A percentile compares a stretch with the other conserved stretches of the same genome.
phyloP scores from a whole-genome alignment of 2,888 invertebrate genomes.

The Agrochola lychnidis region DNA sequence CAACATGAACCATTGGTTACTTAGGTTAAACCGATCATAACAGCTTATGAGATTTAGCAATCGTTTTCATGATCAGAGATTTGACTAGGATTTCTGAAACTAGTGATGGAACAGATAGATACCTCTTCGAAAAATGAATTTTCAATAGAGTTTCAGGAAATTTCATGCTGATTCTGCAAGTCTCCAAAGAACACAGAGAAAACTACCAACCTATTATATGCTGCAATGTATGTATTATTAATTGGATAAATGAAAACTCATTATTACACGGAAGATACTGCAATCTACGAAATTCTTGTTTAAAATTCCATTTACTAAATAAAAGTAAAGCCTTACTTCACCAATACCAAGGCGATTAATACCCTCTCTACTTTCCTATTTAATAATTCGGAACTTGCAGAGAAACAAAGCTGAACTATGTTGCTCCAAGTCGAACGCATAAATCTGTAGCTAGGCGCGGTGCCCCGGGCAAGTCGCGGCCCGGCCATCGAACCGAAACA shows the following conservation, averaged over 20 bases:
- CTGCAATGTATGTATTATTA: no score
- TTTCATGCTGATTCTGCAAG: not conserved
- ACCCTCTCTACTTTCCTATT: conserved; percentile 59
- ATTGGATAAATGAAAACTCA: no score
- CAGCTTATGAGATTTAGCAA: no score
- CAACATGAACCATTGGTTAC: no score
- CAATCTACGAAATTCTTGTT: no score
- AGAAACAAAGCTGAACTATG: conserved; percentile 71
- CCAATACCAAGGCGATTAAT: conserved; percentile 6
- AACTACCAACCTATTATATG: no score
- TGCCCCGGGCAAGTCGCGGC: conserved; percentile 69
- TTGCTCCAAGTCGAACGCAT: conserved; percentile 74
- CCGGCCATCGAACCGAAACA: conserved; percentile 64
- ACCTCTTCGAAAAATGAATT: not conserved
- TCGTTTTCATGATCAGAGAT: no score
- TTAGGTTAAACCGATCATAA: no score
- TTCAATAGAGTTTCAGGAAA: not conserved
- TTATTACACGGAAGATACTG: no score
- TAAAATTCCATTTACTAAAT: no score
- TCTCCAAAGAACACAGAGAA: not conserved
- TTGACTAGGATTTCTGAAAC: not conserved
- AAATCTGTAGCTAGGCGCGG: conserved; percentile 74
- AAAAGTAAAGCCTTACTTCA: not conserved
- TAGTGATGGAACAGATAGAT: not conserved
- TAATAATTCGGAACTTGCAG: conserved; percentile 55